Evolutionary conservation across 2,797 vertebrate species (phyloP).

Genomic region (Mergus octosetaceus): DNA sequence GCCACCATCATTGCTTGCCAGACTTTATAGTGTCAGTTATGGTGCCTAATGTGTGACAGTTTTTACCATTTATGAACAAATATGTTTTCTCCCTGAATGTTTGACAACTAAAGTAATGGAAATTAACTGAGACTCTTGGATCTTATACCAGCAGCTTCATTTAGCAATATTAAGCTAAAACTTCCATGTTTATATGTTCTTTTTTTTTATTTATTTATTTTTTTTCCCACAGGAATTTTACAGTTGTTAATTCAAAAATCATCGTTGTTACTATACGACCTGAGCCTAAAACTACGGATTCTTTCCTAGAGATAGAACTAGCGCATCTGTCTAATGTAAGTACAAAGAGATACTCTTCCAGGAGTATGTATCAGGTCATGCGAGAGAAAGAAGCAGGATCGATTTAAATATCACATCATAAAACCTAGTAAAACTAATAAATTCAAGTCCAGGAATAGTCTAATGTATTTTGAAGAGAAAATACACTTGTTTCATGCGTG

Average conservation of each 20-base stretch:
- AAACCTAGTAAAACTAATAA: background rate
- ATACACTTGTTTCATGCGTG: background rate
- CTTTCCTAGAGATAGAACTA: conserved; percentile 95
- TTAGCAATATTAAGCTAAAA: background rate
- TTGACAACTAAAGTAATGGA: background rate
- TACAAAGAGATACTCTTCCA: background rate
- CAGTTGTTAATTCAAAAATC: conserved; percentile 97
- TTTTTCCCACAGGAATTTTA: conserved; percentile 88
- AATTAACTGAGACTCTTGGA: background rate
- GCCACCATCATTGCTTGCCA: background rate
- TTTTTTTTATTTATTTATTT: too few relatives aligned
- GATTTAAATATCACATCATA: background rate
- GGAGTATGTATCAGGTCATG: background rate
- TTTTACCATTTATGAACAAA: background rate
- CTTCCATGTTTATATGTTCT: conserved; percentile 19
- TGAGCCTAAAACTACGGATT: conserved; percentile 89
- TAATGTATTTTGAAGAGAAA: background rate
- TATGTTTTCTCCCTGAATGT: background rate
- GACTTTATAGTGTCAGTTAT: background rate
- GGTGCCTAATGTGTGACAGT: background rate
- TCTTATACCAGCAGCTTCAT: background rate
- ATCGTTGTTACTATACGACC: conserved; percentile 97
- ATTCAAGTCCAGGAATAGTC: background rate
- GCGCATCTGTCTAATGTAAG: conserved; percentile 98
- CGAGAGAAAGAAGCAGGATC: background rate